These are phyloP conservation scores for Aplodontia rufa DNA, from an alignment of 2,113 vertebrate genomes.

Conservation along the genomic window DNA sequence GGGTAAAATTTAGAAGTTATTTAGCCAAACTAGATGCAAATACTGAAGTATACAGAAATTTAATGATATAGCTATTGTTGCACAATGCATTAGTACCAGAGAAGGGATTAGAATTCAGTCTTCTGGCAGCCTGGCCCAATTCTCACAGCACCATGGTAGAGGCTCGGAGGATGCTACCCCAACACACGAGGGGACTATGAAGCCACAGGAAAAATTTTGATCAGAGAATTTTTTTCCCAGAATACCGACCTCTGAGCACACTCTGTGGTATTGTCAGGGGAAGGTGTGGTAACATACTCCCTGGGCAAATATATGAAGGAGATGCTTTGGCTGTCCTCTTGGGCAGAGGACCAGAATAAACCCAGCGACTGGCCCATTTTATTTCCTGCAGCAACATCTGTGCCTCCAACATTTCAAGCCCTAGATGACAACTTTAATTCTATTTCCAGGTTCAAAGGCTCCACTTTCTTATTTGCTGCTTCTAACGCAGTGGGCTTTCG, in stretches of 20 bases:
- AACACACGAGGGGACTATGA: not conserved
- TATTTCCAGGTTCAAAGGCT: constrained; percentile 65
- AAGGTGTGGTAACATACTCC: not conserved
- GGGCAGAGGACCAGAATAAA: constrained; percentile 20
- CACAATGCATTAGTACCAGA: not conserved
- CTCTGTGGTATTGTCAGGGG: not conserved
- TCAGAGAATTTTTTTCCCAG: not conserved
- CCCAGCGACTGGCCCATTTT: not conserved
- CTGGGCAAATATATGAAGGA: constrained; percentile 1
- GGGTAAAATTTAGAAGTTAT: not conserved
- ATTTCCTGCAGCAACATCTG: constrained; percentile 44
- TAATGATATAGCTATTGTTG: not conserved
- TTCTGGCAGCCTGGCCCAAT: not conserved
- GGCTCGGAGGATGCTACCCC: not conserved
- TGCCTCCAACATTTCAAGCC: constrained; percentile 9
- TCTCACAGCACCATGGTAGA: not conserved
- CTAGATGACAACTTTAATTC: constrained; percentile 46
- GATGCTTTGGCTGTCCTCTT: not conserved
- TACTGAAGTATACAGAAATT: not conserved
- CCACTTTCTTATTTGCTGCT: constrained; percentile 31
- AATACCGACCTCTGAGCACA: not conserved
- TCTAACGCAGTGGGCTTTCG: constrained; percentile 13
- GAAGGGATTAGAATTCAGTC: not conserved
- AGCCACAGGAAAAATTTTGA: not conserved
- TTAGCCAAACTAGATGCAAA: not conserved